Evolutionary conservation across 2,113 vertebrate species (phyloP), one percentile per base, ranked within the genome.

Genomic region (Corapipo altera): DNA sequence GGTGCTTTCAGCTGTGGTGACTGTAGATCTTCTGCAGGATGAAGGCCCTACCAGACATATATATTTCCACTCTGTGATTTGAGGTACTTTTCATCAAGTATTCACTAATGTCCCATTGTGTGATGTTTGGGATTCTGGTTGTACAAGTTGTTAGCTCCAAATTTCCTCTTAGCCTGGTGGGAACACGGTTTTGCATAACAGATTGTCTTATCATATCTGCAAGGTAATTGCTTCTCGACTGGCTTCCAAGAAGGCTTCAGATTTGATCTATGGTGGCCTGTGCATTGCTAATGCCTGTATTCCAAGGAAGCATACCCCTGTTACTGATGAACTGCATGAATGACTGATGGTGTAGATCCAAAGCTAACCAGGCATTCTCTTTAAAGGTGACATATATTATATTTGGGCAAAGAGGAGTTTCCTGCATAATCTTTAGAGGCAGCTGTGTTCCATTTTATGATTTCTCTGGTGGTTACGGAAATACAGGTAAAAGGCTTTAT

Each of bases 401-500:
- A 80, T 78, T 44, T 87, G 69, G 44, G 32, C 48, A 75, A 78
- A 86, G 86, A 95, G 65, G 80, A 85, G 88, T 89, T 96, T 81
- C 80, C 65, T 81, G 77, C 46, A 37, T 82, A 82, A 85, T 84
- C 93, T 85, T 72, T 72, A 54, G 30, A 81, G 91, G 72, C 43
- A 69, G 65, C 61, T 84, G 33, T 44, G 46, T 71, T 87, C 48
- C 15, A 59, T 87, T 92, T 87, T 92, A 92, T 44, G 8, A 87
- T 85, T 92, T 77, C 44, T 65, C 76, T 91, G 65, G 20, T n/a
- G 37, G 35, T 52, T 78, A 78, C 6, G 67, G 61, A 92, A 91
- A 67, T 58, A 28, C 41, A 54, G 46, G 66, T 43, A 59, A 79
- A 86, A 85, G 24, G 33, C 17, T 94, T 87, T 18, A 57, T 2